Conservation (phyloP, 2,113 vertebrate genomes). For the Scophthalmus maximus region DNA sequence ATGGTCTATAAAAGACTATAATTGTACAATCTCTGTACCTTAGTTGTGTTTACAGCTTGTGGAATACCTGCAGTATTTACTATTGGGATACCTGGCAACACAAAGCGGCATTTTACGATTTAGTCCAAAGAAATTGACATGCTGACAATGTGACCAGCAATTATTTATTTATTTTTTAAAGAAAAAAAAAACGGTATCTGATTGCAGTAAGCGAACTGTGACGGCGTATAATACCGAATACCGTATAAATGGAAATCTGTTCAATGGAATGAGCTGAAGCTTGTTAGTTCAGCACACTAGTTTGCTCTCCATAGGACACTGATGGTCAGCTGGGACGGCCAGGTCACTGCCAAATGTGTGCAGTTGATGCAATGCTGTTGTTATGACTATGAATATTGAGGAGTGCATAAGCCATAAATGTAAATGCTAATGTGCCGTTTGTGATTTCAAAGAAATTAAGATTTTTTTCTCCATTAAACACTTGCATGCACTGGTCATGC, state of each 20-base stretch:
- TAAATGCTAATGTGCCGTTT: constrained; percentile 18
- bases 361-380: constrained; percentile 8
- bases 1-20: constrained; percentile 28
- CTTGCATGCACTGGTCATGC: not conserved
- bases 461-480: constrained; percentile 15
- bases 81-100: not conserved
- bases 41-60: constrained; percentile 17
- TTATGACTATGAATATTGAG: constrained; percentile 24
- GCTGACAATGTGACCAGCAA: not conserved
- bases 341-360: constrained; percentile 38
- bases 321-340: constrained; percentile 8
- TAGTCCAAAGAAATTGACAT: not conserved
- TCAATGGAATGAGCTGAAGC: constrained; percentile 24
- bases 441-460: not conserved
- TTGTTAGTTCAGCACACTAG: constrained; percentile 23
- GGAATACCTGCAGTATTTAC: constrained; percentile 1
- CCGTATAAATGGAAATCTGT: constrained; percentile 28
- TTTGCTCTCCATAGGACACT: constrained; percentile 14
- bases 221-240: constrained; percentile 23
- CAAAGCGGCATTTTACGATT: not conserved
- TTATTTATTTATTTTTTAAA: too few species aligned
- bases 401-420: constrained; percentile 12
- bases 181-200: not conserved
- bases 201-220: constrained; percentile 14
- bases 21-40: constrained; percentile 15